Percentiles rank a stretch among this genome's conserved stretches.
Conservation (phyloP, 2,888 invertebrate species). For the Lobophora halterata region DNA sequence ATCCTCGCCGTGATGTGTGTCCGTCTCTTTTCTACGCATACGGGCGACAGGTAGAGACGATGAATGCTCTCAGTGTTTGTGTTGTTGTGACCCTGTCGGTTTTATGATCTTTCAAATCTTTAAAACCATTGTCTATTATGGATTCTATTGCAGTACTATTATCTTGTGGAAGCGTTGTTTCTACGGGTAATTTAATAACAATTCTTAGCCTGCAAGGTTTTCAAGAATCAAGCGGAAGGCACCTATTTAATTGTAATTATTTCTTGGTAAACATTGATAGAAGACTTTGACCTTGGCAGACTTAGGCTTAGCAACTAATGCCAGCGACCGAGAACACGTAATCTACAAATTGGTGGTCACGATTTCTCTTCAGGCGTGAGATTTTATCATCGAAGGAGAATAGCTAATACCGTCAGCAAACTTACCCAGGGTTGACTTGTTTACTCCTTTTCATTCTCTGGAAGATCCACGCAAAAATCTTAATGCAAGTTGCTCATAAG, state of each 20-base stretch:
- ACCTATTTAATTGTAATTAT: slow-evolving; percentile 40
- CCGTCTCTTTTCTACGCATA: slow-evolving; percentile 71
- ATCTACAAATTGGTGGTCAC: slow-evolving; percentile 62
- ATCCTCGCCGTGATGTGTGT: slow-evolving; percentile 67
- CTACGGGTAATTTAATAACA: slow-evolving; percentile 30
- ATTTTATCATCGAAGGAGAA: slow-evolving; percentile 11
- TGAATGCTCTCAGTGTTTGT: slow-evolving; percentile 29
- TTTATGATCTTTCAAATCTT: slow-evolving; percentile 25
- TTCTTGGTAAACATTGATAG: slow-evolving; percentile 55
- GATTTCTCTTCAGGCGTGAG: slow-evolving; percentile 46
- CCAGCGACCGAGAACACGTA: slow-evolving; percentile 58
- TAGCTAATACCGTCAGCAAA: slow-evolving; percentile 4
- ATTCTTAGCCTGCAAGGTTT: slow-evolving; percentile 31
- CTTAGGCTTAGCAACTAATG: slow-evolving; percentile 55
- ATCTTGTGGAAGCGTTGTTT: slow-evolving; percentile 38
- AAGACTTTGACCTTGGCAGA: slow-evolving; percentile 70
- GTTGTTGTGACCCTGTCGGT: slow-evolving; percentile 20
- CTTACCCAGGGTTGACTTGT: neutral
- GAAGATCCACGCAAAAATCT: too few relatives aligned
- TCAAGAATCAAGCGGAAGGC: slow-evolving; percentile 33
- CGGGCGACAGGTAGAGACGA: slow-evolving; percentile 48
- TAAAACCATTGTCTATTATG: slow-evolving; percentile 26
- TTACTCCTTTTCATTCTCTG: too few relatives aligned
- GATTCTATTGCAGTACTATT: slow-evolving; percentile 34
- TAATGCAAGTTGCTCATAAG: too few relatives aligned